Evolutionary conservation across 2,888 invertebrate genomes (phyloP).

Genomic region (Melanostoma scalare): DNA sequence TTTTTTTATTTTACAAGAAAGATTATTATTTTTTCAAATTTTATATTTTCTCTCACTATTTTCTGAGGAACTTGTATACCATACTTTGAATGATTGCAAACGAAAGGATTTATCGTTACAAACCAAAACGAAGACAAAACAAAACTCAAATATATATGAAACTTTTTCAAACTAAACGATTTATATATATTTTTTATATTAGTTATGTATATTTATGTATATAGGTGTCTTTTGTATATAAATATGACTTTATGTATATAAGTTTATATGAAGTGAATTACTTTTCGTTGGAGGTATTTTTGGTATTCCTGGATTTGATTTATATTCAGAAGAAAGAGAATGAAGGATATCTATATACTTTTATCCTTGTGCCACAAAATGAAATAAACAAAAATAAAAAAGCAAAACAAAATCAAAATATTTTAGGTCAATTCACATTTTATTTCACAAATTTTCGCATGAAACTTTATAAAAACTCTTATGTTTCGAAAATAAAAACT

Average conservation of each 20-base stretch:
- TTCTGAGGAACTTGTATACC: conserved; percentile 91
- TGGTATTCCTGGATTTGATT: conserved; percentile 79
- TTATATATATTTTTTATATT: conserved; percentile 57
- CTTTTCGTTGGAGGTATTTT: conserved; percentile 81
- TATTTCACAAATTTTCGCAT: conserved; percentile 45
- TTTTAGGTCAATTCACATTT: conserved; percentile 75
- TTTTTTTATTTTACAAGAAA: conserved; percentile 74
- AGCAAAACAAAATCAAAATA: conserved; percentile 45
- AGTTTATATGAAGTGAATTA: conserved; percentile 47
- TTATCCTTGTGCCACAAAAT: conserved; percentile 59
- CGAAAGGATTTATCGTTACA: conserved; percentile 73
- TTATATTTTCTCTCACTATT: conserved; percentile 78
- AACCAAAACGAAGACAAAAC: conserved; percentile 75
- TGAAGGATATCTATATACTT: conserved; percentile 30
- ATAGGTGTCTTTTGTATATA: conserved; percentile 73
- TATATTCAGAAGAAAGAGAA: conserved; percentile 1
- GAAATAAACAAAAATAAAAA: conserved; percentile 24
- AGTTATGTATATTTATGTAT: conserved; percentile 65
- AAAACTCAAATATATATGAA: conserved; percentile 60
- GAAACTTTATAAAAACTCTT: conserved; percentile 47
- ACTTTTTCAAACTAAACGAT: conserved; percentile 75
- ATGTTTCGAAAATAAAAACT: conserved; percentile 53
- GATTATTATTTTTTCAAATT: conserved; percentile 64
- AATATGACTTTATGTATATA: conserved; percentile 49
- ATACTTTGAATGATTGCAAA: conserved; percentile 79